phyloP scores from a whole-genome alignment of 2,113 vertebrate species.

The Amphilophus citrinellus region DNA sequence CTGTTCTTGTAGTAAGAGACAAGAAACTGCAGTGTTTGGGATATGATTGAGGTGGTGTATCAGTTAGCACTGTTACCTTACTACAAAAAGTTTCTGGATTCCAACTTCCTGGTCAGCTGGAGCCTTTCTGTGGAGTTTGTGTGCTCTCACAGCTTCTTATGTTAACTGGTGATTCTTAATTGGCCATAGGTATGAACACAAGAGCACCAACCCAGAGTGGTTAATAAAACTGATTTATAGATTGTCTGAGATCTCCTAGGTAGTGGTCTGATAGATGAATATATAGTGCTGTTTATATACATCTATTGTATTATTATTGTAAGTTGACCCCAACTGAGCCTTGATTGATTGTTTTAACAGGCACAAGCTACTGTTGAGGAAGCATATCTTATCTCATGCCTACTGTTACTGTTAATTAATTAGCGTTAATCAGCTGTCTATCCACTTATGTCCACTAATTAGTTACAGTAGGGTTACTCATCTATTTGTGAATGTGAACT shows the following conservation, averaged over 20 bases:
- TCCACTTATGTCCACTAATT: neutral
- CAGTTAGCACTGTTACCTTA: neutral
- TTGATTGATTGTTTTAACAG: constrained; percentile 4
- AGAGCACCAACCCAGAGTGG: neutral
- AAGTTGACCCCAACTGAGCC: neutral
- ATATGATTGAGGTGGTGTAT: neutral
- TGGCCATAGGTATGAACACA: neutral
- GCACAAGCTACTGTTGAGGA: neutral
- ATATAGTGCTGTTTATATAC: too few relatives aligned
- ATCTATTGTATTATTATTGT: neutral
- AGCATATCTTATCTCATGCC: neutral
- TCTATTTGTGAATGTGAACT: neutral
- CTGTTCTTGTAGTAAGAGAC: neutral
- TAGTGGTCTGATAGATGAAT: too few relatives aligned
- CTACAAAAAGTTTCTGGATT: neutral
- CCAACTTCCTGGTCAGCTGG: neutral
- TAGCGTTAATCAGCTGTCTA: neutral
- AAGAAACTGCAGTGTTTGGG: neutral
- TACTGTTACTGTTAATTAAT: neutral
- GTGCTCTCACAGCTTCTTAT: neutral
- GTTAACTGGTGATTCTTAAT: neutral
- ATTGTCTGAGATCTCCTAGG: too few relatives aligned
- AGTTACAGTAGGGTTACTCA: neutral
- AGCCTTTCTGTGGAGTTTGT: neutral
- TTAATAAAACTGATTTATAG: too few relatives aligned